Evolutionary conservation across 2,888 invertebrate genomes (phyloP).

Genomic region (Ectobius pallidus): DNA sequence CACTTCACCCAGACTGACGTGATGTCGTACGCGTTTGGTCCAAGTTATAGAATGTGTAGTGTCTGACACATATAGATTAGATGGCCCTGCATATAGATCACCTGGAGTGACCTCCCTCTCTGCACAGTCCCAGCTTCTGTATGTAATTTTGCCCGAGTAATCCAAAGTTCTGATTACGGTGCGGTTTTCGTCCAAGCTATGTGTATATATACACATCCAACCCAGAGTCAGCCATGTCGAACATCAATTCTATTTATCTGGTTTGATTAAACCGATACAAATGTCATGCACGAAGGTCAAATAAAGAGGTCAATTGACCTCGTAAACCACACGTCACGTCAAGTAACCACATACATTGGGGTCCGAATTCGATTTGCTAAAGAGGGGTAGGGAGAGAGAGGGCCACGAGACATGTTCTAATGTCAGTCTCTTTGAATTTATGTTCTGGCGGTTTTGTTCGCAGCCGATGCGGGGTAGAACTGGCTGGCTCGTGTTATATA

Average conservation of each 20-base stretch:
- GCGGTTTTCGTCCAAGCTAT: background rate
- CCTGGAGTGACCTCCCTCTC: background rate
- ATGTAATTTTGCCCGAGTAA: background rate
- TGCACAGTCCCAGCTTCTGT: background rate
- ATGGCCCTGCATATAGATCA: no score
- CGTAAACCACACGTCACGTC: conserved; percentile 30
- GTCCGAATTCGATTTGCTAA: no score
- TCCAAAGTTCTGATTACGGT: background rate
- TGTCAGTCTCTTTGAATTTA: conserved; percentile 28
- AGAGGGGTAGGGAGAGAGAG: background rate
- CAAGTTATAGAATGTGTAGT: no score
- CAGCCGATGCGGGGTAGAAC: background rate
- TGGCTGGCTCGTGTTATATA: no score
- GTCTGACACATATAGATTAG: no score
- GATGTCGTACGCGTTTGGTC: no score
- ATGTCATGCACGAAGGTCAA: conserved; percentile 24
- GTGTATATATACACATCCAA: background rate
- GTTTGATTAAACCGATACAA: conserved; percentile 26
- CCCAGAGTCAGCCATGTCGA: conserved; percentile 8
- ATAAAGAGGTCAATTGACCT: conserved; percentile 32
- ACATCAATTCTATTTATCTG: conserved; percentile 29
- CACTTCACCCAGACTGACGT: no score
- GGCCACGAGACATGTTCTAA: conserved; percentile 5
- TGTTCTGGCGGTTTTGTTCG: conserved; percentile 18
- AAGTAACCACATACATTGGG: conserved; percentile 14